Evolutionary conservation across 1,140 invertebrate genomes (phyloP), one percentile per base, ranked within the genome.

Genomic region (Notospermus geniculatus): DNA sequence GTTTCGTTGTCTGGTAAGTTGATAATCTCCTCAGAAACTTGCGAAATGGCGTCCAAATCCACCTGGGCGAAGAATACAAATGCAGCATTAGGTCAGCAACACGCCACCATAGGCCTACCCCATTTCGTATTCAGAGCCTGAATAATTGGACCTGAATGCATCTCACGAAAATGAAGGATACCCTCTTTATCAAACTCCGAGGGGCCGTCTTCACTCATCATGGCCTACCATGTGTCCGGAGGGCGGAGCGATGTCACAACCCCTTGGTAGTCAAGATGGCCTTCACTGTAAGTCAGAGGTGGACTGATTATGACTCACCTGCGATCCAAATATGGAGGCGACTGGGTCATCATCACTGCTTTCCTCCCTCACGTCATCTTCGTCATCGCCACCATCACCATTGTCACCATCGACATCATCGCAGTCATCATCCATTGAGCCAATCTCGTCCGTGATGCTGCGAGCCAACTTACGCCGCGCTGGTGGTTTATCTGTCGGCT

Each of bases 361-460:
- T n/a, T 27, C 4, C n/a, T 50, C 46, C 46, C n/a, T 50, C n/a
- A 22, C 46, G n/a, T 50, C 46, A 50, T 50, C 46, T 7, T n/a
- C 46, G n/a, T 50, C 46, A 50, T 50, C 46, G n/a, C n/a, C 46
- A 7, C n/a, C 46, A 50, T 50, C 46, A 50, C n/a, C 46, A 50
- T 50, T n/a, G n/a, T 50, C 46, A 50, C n/a, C 46, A 50, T 50
- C 46, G n/a, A 7, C 46, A 50, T 50, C 46, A 50, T 50, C 46
- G 4, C 25, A 5, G 25, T 50, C n/a, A 5, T 50, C 46, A 50
- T 50, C 29, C 23, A 19, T 55, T 11, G 2, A 7, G 7, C 9
- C 27, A 7, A 30, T 28, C 29, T 27, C 29, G n/a, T 27, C 29
- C 5, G 54, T 55, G 15, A 30, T 55, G n/a, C 23, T 55, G 5